Evolutionary conservation across 37 sponge, comb jelly and placozoan species (phyloP).

Genomic region (Tethya wilhelma): DNA sequence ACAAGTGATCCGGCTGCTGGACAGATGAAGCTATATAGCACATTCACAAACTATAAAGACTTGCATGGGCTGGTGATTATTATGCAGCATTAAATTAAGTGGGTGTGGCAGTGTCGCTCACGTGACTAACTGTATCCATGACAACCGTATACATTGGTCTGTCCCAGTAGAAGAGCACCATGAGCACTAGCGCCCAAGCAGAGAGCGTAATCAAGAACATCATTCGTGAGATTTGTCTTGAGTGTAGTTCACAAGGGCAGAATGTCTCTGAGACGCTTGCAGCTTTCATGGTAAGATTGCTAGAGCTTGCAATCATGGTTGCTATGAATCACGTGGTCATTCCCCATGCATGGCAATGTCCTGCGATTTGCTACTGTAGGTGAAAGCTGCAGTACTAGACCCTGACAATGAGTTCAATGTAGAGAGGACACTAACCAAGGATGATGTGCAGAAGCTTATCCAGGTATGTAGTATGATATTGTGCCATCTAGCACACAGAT

Average conservation of each 20-base stretch:
- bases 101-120: no score
- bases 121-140: no score
- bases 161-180: not conserved
- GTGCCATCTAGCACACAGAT: no score
- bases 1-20: no score
- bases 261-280: constrained; percentile 93
- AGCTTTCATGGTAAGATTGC: constrained; percentile 91
- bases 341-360: not conserved
- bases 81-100: no score
- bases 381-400: constrained; percentile 94
- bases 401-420: constrained; percentile 98
- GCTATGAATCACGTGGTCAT: not conserved
- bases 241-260: constrained; percentile 86
- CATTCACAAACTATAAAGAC: no score
- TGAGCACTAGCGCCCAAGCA: constrained; percentile 67
- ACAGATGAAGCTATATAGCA: no score
- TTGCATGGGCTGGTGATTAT: no score
- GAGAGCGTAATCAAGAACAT: constrained; percentile 98
- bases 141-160: constrained; percentile 1
- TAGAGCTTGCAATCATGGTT: not conserved
- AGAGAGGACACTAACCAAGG: constrained; percentile 93
- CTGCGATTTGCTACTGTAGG: constrained; percentile 40
- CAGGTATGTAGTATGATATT: no score
- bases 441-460: constrained; percentile 95
- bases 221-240: constrained; percentile 88